Conservation (phyloP, 37 sponge, comb jelly and placozoan species). For the Haliclona indistincta region DNA sequence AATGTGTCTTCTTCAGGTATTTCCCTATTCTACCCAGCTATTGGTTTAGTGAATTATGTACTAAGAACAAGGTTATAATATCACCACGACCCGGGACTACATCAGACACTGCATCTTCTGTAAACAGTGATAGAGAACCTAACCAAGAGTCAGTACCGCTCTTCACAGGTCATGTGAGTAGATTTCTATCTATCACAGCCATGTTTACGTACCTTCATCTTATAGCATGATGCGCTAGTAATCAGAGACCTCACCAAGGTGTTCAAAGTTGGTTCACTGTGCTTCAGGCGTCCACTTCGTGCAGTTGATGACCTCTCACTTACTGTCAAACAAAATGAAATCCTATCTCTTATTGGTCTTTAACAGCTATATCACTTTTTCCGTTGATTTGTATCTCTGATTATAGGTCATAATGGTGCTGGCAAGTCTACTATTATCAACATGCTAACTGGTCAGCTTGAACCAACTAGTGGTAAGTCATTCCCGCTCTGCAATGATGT, state of each 20-base stretch:
- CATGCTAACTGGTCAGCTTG: slow-evolving; percentile 79
- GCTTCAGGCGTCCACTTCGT: no score
- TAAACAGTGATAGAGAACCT: no score
- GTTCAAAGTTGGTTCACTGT: no score
- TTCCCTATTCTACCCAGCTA: slow-evolving; percentile 61
- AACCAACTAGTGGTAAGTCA: slow-evolving; percentile 58
- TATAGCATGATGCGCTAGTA: no score
- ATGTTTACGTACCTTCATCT: no score
- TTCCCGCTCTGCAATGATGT: no score
- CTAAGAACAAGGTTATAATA: not conserved
- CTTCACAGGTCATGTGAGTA: no score
- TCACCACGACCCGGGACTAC: no score
- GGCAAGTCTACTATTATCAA: slow-evolving; percentile 88
- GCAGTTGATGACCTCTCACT: slow-evolving; percentile 68
- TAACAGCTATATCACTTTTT: not conserved
- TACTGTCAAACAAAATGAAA: slow-evolving; percentile 43
- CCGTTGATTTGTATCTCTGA: not conserved
- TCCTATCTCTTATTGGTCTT: slow-evolving; percentile 69
- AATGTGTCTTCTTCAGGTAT: slow-evolving; percentile 27
- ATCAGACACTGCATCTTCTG: no score
- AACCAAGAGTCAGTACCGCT: no score
- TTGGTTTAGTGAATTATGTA: slow-evolving; percentile 32
- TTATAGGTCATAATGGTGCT: slow-evolving; percentile 87
- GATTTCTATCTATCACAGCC: no score
- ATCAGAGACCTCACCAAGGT: not conserved